These are phyloP conservation scores for Trogon surrucura DNA, from an alignment of 2,113 vertebrate genomes.

Conservation along the genomic window DNA sequence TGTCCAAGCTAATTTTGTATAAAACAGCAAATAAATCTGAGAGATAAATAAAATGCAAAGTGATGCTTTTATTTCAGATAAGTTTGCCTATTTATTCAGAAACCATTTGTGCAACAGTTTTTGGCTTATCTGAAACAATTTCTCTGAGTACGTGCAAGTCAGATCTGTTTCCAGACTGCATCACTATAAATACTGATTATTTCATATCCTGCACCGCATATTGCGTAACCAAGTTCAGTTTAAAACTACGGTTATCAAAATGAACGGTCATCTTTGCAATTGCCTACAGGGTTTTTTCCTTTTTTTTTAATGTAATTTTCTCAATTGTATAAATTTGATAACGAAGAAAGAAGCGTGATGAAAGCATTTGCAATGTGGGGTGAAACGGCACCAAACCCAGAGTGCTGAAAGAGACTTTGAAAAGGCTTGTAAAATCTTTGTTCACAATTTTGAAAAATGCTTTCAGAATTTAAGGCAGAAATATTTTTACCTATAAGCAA, in stretches of 20 bases:
- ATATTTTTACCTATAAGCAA: conserved; percentile 2
- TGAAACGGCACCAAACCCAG: neutral
- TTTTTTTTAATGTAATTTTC: neutral
- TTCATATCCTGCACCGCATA: conserved; percentile 6
- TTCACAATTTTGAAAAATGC: neutral
- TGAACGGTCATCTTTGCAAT: neutral
- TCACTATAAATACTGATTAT: conserved; percentile 23
- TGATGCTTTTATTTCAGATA: conserved; percentile 38
- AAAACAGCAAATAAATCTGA: conserved; percentile 55
- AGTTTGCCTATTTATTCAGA: conserved; percentile 24
- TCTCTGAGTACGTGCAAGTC: neutral
- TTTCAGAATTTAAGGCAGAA: neutral
- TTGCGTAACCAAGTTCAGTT: neutral
- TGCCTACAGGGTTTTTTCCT: neutral
- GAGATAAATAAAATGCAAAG: conserved; percentile 39
- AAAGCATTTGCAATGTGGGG: neutral
- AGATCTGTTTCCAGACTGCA: neutral
- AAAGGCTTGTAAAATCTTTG: neutral
- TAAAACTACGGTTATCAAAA: conserved; percentile 24
- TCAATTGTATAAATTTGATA: neutral
- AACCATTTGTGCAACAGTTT: neutral
- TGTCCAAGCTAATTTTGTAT: conserved; percentile 20
- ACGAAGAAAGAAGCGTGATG: conserved; percentile 6
- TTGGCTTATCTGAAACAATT: neutral
- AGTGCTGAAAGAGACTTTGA: neutral